phyloP scores from a whole-genome alignment of 2,113 vertebrate species.

The Percopsis transmontana region DNA sequence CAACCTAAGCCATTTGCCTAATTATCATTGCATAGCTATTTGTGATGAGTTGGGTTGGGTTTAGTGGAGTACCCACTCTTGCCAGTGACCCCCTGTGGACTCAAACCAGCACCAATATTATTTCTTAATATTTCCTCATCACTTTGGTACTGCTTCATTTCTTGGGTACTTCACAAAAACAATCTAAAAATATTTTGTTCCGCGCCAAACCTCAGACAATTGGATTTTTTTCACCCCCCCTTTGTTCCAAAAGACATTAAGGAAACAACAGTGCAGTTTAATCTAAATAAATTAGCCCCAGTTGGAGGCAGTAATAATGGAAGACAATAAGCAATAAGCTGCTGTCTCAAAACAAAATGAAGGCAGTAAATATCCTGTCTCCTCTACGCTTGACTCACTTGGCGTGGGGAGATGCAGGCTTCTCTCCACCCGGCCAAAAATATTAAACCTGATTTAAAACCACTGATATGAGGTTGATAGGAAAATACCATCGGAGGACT shows the following conservation, averaged over 20 bases:
- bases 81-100: constrained; percentile 3
- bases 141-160: constrained; percentile 45
- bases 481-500: constrained; percentile 25
- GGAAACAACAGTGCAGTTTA: constrained; percentile 76
- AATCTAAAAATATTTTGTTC: constrained; percentile 48
- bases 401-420: constrained; percentile 27
- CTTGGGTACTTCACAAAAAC: constrained; percentile 49
- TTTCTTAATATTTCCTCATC: constrained; percentile 27
- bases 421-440: constrained; percentile 32
- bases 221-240: constrained; percentile 37
- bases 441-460: constrained; percentile 53
- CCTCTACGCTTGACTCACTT: constrained; percentile 46
- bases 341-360: constrained; percentile 76
- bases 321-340: constrained; percentile 75
- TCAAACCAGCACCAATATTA: constrained; percentile 1
- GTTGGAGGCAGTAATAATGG: constrained; percentile 78
- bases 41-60: no score
- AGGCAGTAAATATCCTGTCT: constrained; percentile 76
- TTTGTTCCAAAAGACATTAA: constrained; percentile 63
- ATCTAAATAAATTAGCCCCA: constrained; percentile 82
- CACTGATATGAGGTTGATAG: constrained; percentile 35
- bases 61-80: neutral
- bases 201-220: constrained; percentile 46
- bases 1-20: no score
- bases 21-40: no score